A percentile compares a stretch with the other conserved stretches of the same genome.
Evolutionary conservation across 2,888 invertebrate species (phyloP).

Genomic region (Magallana nippona): DNA sequence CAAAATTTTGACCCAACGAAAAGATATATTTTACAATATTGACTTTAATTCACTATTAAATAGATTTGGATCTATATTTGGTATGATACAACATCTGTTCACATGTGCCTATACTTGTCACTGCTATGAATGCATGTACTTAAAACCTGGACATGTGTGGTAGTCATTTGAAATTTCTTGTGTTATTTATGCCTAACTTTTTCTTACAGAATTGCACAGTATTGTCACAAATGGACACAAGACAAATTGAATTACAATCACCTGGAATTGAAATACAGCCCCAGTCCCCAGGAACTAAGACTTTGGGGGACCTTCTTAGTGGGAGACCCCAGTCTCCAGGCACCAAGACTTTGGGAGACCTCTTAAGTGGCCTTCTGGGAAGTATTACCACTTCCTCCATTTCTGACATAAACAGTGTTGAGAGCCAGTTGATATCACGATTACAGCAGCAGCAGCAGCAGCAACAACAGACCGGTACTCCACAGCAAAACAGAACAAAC

Average conservation of each 20-base stretch:
- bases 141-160: no score
- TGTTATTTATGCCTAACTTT: no score
- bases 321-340: neutral
- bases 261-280: constrained; percentile 4
- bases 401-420: neutral
- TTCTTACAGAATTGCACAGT: neutral
- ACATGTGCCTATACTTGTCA: no score
- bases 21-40: no score
- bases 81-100: no score
- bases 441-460: constrained; percentile 56
- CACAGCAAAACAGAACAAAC: constrained; percentile 46
- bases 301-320: no score
- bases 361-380: constrained; percentile 15
- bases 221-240: neutral
- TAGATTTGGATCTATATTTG: no score
- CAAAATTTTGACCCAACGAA: no score
- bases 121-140: no score
- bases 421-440: constrained; percentile 48
- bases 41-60: no score
- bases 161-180: no score
- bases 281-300: neutral
- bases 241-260: constrained; percentile 26
- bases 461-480: constrained; percentile 50
- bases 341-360: constrained; percentile 8
- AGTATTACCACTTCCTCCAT: neutral